Conservation (phyloP, 2,113 vertebrate species). For the Neogobius melanostomus region DNA sequence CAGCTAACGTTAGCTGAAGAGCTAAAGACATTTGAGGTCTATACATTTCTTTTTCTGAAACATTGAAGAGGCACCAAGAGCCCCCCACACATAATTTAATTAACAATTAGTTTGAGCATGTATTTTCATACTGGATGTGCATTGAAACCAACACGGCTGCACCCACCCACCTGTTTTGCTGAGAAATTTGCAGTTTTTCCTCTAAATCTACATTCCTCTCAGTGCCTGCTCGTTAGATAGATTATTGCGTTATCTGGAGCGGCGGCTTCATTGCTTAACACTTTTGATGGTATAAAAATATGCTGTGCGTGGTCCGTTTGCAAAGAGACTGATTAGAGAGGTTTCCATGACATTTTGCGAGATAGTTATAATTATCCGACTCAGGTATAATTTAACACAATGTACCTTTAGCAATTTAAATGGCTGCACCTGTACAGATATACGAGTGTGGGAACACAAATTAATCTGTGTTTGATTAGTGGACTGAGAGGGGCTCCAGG, state of each 20-base stretch:
- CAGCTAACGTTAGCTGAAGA: too few species aligned
- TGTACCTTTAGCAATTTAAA: constrained; percentile 25
- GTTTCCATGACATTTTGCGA: constrained; percentile 35
- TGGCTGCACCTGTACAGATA: constrained; percentile 31
- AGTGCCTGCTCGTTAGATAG: constrained; percentile 2
- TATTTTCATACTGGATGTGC: neutral
- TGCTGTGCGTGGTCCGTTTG: constrained; percentile 6
- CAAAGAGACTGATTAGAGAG: constrained; percentile 17
- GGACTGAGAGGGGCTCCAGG: neutral
- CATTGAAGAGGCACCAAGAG: too few species aligned
- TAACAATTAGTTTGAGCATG: constrained; percentile 3
- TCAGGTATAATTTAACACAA: constrained; percentile 48
- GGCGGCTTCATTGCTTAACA: neutral
- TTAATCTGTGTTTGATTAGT: constrained; percentile 45
- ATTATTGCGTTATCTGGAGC: constrained; percentile 2
- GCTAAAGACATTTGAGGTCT: too few species aligned
- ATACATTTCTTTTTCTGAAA: too few species aligned
- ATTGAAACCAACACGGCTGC: neutral
- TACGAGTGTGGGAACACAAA: constrained; percentile 30
- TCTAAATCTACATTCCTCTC: neutral
- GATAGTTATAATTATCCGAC: constrained; percentile 28
- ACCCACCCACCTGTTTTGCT: neutral
- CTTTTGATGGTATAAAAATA: constrained; percentile 12
- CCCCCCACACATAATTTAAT: neutral
- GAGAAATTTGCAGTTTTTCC: neutral